Evolutionary conservation across 1,140 invertebrate genomes (phyloP).

Genomic region (Drosophila nigromelanica): DNA sequence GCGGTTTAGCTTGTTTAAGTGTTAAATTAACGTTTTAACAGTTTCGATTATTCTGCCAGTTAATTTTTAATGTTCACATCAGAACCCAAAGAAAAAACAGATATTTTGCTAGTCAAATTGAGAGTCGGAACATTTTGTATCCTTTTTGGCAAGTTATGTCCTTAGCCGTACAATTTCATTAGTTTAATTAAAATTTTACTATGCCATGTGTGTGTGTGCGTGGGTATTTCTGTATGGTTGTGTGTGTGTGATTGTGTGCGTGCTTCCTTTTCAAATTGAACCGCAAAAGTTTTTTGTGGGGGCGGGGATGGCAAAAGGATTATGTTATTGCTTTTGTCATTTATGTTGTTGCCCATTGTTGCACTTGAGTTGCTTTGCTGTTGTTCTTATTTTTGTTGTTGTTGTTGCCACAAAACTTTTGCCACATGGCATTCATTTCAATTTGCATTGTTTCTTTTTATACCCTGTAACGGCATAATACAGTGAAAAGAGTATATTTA

Average conservation of each 20-base stretch:
- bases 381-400: constrained; percentile 10
- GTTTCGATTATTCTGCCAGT: constrained; percentile 76
- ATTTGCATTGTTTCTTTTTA: constrained; percentile 62
- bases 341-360: constrained; percentile 58
- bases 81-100: constrained; percentile 14
- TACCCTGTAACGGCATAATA: constrained; percentile 5
- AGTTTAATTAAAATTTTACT: constrained; percentile 79
- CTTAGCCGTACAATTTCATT: constrained; percentile 70
- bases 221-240: constrained; percentile 12
- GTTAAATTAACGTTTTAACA: constrained; percentile 82
- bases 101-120: constrained; percentile 11
- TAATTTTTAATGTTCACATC: constrained; percentile 69
- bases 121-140: constrained; percentile 30
- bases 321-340: constrained; percentile 71
- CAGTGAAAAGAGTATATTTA: too few species aligned
- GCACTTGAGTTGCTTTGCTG: constrained; percentile 39
- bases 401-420: constrained; percentile 63
- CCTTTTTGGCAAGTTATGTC: constrained; percentile 43
- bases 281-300: constrained; percentile 65
- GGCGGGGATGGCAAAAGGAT: constrained; percentile 50
- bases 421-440: constrained; percentile 76
- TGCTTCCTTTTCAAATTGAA: constrained; percentile 77
- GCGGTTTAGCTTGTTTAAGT: constrained; percentile 81
- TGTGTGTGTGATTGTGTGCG: constrained; percentile 25
- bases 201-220: constrained; percentile 9